phyloP scores from a whole-genome alignment of 92 coral and sea anemone species.

The Anthopleura xanthogrammica region DNA sequence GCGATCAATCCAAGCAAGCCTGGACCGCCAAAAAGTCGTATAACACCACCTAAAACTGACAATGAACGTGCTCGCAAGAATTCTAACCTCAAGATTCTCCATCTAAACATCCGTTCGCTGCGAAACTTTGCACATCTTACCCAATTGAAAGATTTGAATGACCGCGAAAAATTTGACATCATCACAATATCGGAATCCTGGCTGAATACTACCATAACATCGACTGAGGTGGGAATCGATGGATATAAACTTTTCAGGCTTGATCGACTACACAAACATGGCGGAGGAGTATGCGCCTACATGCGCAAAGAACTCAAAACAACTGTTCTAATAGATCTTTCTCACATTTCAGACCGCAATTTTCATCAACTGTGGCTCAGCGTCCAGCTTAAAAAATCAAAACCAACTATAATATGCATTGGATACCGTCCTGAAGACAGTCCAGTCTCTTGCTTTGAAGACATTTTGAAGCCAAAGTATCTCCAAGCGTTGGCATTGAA shows the following conservation, averaged over 20 bases:
- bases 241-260: slow-evolving; percentile 29
- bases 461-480: background rate
- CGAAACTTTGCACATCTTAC: slow-evolving; percentile 32
- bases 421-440: slow-evolving; percentile 25
- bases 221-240: slow-evolving; percentile 14
- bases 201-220: slow-evolving; percentile 42
- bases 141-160: slow-evolving; percentile 15
- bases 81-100: slow-evolving; percentile 10
- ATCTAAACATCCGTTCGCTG: slow-evolving; percentile 46
- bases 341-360: slow-evolving; percentile 24
- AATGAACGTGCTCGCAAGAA: no score
- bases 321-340: slow-evolving; percentile 19
- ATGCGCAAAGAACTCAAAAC: slow-evolving; percentile 28
- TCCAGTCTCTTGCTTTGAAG: background rate
- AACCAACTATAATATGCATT: slow-evolving; percentile 32
- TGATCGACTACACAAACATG: slow-evolving; percentile 20
- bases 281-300: slow-evolving; percentile 29
- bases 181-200: slow-evolving; percentile 43
- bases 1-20: no score
- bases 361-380: slow-evolving; percentile 48
- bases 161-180: slow-evolving; percentile 30
- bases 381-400: slow-evolving; percentile 31
- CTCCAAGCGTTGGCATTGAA: background rate
- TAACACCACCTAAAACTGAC: no score
- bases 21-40: no score